Conservation (phyloP, 2,797 vertebrate genomes). For the Galaxias olidus region DNA sequence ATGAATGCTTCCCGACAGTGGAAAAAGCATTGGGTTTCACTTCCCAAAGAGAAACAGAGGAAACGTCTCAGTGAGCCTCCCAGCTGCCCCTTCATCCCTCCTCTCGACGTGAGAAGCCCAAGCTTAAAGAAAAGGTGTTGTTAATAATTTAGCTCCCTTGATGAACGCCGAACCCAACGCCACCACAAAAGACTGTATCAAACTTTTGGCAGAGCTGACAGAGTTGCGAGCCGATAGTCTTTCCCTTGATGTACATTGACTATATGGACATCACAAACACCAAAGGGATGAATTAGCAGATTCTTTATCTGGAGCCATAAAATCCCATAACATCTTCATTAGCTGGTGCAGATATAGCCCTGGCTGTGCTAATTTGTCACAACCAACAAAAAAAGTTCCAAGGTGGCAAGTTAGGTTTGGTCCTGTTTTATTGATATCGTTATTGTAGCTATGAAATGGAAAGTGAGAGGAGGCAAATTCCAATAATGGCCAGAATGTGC, state of each 20-base stretch:
- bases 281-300: slow-evolving; percentile 77
- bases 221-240: slow-evolving; percentile 71
- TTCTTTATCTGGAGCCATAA: slow-evolving; percentile 80
- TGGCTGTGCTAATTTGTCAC: no score
- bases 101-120: slow-evolving; percentile 71
- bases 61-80: slow-evolving; percentile 56
- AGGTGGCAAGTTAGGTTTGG: no score
- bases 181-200: slow-evolving; percentile 79
- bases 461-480: no score
- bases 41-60: slow-evolving; percentile 65
- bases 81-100: slow-evolving; percentile 74
- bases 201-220: slow-evolving; percentile 72
- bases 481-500: no score
- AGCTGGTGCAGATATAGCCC: slow-evolving; percentile 70
- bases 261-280: slow-evolving; percentile 85
- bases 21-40: slow-evolving; percentile 78
- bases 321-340: slow-evolving; percentile 82
- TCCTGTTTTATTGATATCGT: no score
- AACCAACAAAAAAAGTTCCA: no score
- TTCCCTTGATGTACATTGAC: slow-evolving; percentile 78
- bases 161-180: slow-evolving; percentile 68
- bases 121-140: slow-evolving; percentile 69
- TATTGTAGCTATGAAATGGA: no score
- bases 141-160: slow-evolving; percentile 78
- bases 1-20: slow-evolving; percentile 58